Evolutionary conservation across 2,797 vertebrate species (phyloP), one percentile per base, ranked within the genome.

Genomic region (Crenichthys baileyi): DNA sequence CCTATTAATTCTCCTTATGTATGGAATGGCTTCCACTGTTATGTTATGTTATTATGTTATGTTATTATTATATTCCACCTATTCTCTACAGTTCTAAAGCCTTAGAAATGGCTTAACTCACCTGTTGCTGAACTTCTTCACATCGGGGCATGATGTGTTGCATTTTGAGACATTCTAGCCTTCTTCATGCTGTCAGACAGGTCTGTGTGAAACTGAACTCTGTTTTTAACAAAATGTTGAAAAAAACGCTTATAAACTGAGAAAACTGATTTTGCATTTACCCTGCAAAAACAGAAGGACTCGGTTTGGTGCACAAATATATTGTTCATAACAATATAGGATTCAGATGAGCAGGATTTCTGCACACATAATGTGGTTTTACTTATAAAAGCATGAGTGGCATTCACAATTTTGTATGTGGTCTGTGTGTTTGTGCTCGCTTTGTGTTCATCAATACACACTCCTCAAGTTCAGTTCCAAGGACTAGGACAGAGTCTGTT

Each of bases 401-500:
- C 71, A 84, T 83, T 81, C 79, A 36, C 41, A 13, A 41, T 68
- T 41, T n/a, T 74, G 87, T 79, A 72, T 90, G 90, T 88, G 84
- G 88, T 89, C 83, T 90, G 74, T 80, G 79, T 89, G 91, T 85
- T 92, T 91, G 76, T 83, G 86, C 78, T 78, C 85, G 85, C 79
- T 73, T 31, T 29, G 81, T 80, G 51, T 83, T 87, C 85, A 90
- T 94, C 91, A 93, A 94, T 94, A 93, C 93, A 89, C 88, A 91
- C 87, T 91, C 85, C 80, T 85, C 85, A 90, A 92, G 93, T 94
- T 93, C n/a, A 70, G 87, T 91, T 90, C 85, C 22, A 36, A 89
- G 92, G 93, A 95, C 91, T 91, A 93, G 89, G 91, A 89, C 90
- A 91, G 81, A 87, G 88, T 84, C 85, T 26, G 87, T 92, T 93